Evolutionary conservation across 1,140 invertebrate species (phyloP).

Genomic region (Heliconius eleuchia): DNA sequence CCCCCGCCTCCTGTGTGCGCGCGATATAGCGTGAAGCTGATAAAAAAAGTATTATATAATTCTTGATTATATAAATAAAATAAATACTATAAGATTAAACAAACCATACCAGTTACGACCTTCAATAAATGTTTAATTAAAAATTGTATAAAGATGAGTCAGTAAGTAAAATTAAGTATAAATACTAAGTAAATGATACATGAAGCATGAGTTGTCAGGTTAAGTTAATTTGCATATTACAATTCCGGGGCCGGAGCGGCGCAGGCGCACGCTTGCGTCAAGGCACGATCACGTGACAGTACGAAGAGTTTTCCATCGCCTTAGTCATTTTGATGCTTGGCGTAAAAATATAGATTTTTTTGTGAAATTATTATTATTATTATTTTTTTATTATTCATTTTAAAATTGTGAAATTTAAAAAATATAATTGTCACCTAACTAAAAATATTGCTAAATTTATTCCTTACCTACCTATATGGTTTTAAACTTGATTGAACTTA

Average conservation of each 20-base stretch:
- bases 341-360: background rate
- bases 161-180: background rate
- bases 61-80: too few species aligned
- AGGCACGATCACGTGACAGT: conserved; percentile 48
- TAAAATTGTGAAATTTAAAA: too few species aligned
- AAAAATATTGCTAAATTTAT: too few species aligned
- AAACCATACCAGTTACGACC: background rate
- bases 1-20: too few species aligned
- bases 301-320: conserved; percentile 61
- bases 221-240: conserved; percentile 46
- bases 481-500: too few species aligned
- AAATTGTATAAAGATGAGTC: background rate
- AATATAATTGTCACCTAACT: too few species aligned
- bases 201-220: conserved; percentile 26
- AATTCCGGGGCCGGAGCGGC: conserved; percentile 47
- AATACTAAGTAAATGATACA: conserved; percentile 10
- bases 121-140: background rate
- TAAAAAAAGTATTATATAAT: too few species aligned
- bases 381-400: too few species aligned
- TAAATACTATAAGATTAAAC: background rate
- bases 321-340: conserved; percentile 47
- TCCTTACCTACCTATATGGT: too few species aligned
- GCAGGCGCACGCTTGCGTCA: conserved; percentile 50
- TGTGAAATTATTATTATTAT: too few species aligned
- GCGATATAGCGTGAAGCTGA: too few species aligned